Evolutionary conservation across 2,888 invertebrate genomes (phyloP).

Genomic region (Phorcus lineatus): DNA sequence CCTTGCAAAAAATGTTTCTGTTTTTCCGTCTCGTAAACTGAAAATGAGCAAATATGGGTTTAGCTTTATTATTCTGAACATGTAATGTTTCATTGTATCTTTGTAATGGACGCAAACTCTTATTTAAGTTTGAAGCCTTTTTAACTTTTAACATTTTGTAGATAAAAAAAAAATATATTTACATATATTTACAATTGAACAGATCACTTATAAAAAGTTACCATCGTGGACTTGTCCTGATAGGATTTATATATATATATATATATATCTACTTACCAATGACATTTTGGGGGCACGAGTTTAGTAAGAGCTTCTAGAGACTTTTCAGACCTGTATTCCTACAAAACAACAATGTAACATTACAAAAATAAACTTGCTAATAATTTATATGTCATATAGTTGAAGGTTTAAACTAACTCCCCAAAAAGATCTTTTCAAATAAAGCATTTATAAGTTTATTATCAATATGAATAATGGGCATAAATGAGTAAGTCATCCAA

Average conservation of each 20-base stretch:
- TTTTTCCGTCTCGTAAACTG: constrained; percentile 85
- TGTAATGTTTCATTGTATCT: too few relatives aligned
- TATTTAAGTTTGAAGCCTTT: too few relatives aligned
- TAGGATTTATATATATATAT: too few relatives aligned
- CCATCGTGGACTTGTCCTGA: too few relatives aligned
- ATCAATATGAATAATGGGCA: neutral
- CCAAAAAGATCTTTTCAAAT: too few relatives aligned
- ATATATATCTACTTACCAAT: constrained; percentile 83
- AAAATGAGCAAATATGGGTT: neutral
- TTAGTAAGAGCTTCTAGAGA: constrained; percentile 97
- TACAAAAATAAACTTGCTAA: neutral
- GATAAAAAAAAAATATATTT: too few relatives aligned
- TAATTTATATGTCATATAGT: neutral
- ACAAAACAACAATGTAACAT: constrained; percentile 31
- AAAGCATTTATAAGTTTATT: neutral
- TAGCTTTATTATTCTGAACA: too few relatives aligned
- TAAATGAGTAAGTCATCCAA: neutral
- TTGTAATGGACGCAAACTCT: too few relatives aligned
- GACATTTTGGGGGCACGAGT: constrained; percentile 95
- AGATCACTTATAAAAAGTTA: too few relatives aligned
- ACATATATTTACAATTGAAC: too few relatives aligned
- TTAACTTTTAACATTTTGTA: too few relatives aligned
- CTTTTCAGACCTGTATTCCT: constrained; percentile 94
- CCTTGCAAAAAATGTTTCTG: constrained; percentile 93
- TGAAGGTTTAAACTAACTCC: neutral